These are phyloP conservation scores for Smutsia temminckii DNA, from an alignment of 2,797 vertebrate genomes.

Conservation along the genomic window DNA sequence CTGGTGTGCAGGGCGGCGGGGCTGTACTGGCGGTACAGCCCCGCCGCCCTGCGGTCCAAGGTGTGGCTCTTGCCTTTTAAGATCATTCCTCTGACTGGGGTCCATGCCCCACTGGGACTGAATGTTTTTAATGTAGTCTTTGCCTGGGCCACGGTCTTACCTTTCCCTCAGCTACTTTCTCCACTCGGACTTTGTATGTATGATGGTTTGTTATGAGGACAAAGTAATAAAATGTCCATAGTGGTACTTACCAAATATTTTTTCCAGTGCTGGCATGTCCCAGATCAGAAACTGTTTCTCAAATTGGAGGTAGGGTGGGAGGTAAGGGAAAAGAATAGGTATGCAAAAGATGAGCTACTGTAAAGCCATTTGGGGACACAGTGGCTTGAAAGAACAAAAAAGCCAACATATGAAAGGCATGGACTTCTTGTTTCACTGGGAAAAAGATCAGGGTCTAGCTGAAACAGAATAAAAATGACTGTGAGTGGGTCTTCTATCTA, in stretches of 20 bases:
- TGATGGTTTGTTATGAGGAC: not conserved
- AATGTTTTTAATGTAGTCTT: not conserved
- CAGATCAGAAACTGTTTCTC: not conserved
- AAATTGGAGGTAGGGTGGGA: not conserved
- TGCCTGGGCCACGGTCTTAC: not conserved
- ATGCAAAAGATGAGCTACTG: not conserved
- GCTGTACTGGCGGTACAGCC: no score
- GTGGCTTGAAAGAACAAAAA: not conserved
- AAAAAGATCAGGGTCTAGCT: not conserved
- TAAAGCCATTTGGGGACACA: not conserved
- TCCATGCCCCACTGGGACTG: not conserved
- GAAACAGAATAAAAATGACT: not conserved
- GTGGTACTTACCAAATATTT: not conserved
- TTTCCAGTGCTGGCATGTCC: no score
- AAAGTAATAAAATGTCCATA: not conserved
- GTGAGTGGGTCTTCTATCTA: not conserved
- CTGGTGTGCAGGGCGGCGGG: fast-evolving
- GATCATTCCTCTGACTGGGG: not conserved
- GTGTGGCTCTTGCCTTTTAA: not conserved
- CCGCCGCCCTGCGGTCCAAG: not conserved
- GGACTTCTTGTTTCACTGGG: not conserved
- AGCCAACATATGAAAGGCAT: not conserved
- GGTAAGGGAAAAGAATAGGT: not conserved
- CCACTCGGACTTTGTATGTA: not conserved
- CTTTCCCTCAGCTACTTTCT: not conserved